Conservation (phyloP, 2,113 vertebrate species). For the Dinomys branickii region DNA sequence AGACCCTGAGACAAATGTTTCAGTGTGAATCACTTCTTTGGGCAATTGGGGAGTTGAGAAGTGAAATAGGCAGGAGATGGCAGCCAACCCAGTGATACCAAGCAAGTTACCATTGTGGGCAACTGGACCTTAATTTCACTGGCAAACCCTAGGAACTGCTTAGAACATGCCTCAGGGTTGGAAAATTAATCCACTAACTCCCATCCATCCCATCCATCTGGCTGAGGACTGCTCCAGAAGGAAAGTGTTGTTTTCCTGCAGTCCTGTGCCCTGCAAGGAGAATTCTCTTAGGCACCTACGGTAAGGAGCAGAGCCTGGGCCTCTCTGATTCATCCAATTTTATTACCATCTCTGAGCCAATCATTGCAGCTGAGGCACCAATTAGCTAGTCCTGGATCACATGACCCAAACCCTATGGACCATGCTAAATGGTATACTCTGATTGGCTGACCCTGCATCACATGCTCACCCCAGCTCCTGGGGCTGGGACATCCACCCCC, state of each 20-base stretch:
- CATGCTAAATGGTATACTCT: not conserved
- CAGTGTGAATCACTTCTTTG: not conserved
- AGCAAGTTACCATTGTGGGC: not conserved
- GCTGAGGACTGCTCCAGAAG: not conserved
- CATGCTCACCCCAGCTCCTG: not conserved
- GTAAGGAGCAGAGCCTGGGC: not conserved
- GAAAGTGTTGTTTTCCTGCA: not conserved
- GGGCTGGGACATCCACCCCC: rapidly evolving
- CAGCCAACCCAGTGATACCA: not conserved
- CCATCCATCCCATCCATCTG: too few relatives aligned
- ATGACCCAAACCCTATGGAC: not conserved
- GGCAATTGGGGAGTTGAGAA: not conserved
- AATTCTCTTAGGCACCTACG: not conserved
- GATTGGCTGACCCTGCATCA: not conserved
- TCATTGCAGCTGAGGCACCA: not conserved
- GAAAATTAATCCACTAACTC: not conserved
- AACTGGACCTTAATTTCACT: not conserved
- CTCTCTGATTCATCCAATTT: not conserved
- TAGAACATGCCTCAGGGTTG: not conserved
- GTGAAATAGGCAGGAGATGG: not conserved
- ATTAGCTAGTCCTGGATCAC: not conserved
- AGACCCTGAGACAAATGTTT: not conserved
- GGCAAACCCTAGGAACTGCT: not conserved
- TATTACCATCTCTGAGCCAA: not conserved
- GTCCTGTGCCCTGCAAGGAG: not conserved